phyloP scores from a whole-genome alignment of 35 echinoderm and acorn worm species.

The Nesometra sesokonis region DNA sequence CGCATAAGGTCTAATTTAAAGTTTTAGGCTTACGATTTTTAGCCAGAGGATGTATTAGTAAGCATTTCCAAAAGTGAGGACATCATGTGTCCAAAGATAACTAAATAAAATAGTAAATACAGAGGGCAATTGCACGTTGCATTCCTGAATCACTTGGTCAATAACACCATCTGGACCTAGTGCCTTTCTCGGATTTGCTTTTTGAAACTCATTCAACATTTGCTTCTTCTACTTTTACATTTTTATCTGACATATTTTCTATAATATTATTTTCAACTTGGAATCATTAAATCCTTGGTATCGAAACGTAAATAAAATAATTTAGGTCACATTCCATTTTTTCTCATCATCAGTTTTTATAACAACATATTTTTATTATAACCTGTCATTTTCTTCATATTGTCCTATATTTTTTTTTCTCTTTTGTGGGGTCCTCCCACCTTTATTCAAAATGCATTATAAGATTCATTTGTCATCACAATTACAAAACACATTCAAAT shows the following conservation, averaged over 20 bases:
- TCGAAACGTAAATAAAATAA: no score
- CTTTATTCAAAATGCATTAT: no score
- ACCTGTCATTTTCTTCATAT: no score
- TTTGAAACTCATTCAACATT: background rate
- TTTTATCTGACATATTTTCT: background rate
- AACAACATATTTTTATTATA: no score
- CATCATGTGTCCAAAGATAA: background rate
- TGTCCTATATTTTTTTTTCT: no score
- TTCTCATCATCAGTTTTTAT: no score
- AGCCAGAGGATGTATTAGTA: constrained; percentile 1
- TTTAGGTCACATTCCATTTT: no score
- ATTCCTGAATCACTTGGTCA: background rate
- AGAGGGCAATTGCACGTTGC: background rate
- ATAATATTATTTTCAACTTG: background rate
- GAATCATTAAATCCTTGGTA: no score
- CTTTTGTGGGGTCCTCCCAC: no score
- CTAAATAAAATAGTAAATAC: constrained; percentile 9
- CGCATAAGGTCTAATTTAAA: constrained; percentile 19
- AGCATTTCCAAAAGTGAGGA: constrained; percentile 23
- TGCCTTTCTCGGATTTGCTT: constrained; percentile 12
- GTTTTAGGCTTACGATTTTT: constrained; percentile 2
- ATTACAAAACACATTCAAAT: no score
- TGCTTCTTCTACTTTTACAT: no score
- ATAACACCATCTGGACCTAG: constrained; percentile 17
- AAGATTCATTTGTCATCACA: no score